These are phyloP conservation scores for Tigriopus californicus DNA, from an alignment of 2,888 invertebrate genomes.

Conservation along the genomic window DNA sequence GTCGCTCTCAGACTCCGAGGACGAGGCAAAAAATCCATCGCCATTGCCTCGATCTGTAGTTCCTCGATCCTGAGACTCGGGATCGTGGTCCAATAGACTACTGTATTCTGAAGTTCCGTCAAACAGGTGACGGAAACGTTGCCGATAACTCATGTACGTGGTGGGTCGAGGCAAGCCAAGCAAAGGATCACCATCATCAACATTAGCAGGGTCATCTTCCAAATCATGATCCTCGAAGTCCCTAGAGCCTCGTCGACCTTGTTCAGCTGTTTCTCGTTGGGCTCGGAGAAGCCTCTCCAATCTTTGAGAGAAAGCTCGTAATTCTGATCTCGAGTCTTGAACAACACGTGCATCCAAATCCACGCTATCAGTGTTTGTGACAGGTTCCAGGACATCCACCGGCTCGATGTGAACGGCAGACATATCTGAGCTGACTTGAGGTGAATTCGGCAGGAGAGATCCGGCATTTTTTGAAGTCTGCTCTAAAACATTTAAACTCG, in stretches of 20 bases:
- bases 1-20: too few relatives aligned
- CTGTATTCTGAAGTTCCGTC: too few relatives aligned
- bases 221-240: too few relatives aligned
- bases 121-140: too few relatives aligned
- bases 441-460: background rate
- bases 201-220: background rate
- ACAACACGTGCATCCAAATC: background rate
- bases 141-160: too few relatives aligned
- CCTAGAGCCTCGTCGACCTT: background rate
- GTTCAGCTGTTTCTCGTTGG: background rate
- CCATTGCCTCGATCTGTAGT: too few relatives aligned
- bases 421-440: background rate
- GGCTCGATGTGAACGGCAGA: background rate
- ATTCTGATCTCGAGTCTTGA: background rate
- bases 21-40: too few relatives aligned
- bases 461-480: background rate
- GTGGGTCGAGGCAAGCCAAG: too few relatives aligned
- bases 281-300: slow-evolving; percentile 8
- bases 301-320: slow-evolving; percentile 13
- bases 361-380: too few relatives aligned
- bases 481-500: background rate
- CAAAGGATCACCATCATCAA: background rate
- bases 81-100: too few relatives aligned
- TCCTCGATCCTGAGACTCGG: too few relatives aligned
- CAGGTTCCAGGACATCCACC: background rate